Evolutionary conservation across 2,113 vertebrate species (phyloP).

Genomic region (Salvelinus fontinalis): DNA sequence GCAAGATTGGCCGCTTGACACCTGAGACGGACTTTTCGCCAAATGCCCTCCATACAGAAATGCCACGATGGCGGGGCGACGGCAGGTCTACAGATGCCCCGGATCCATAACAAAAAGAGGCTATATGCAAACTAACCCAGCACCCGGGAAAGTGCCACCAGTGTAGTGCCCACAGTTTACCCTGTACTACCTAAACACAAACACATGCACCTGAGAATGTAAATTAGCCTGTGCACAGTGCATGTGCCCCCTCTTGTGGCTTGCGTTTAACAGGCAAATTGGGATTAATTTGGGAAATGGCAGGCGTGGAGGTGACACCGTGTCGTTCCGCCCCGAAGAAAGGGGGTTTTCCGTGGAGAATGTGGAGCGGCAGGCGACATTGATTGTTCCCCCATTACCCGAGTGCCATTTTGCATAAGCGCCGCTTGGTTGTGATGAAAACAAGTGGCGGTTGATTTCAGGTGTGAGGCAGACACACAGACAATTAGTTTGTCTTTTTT

Average conservation of each 20-base stretch:
- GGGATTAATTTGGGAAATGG: slow-evolving; percentile 66
- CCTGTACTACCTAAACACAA: slow-evolving; percentile 69
- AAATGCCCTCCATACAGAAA: slow-evolving; percentile 69
- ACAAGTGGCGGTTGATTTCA: slow-evolving; percentile 68
- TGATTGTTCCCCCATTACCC: slow-evolving; percentile 66
- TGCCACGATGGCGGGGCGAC: slow-evolving; percentile 58
- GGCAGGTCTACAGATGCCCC: slow-evolving; percentile 23
- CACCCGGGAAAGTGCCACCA: slow-evolving; percentile 44
- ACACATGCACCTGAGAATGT: slow-evolving; percentile 69
- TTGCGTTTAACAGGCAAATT: slow-evolving; percentile 66
- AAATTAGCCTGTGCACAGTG: slow-evolving; percentile 56
- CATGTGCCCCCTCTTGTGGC: slow-evolving; percentile 28
- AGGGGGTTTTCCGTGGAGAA: slow-evolving; percentile 16
- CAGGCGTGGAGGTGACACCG: slow-evolving; percentile 63
- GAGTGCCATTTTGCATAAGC: slow-evolving; percentile 66
- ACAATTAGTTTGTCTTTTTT: slow-evolving; percentile 63
- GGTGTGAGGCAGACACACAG: slow-evolving; percentile 71
- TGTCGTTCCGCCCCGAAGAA: slow-evolving; percentile 56
- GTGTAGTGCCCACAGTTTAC: slow-evolving; percentile 44
- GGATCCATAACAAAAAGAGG: slow-evolving; percentile 14
- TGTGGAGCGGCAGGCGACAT: slow-evolving; percentile 48
- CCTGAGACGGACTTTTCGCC: slow-evolving; percentile 67
- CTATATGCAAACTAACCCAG: slow-evolving; percentile 64
- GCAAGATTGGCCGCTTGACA: slow-evolving; percentile 62
- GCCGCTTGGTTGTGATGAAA: slow-evolving; percentile 68